Evolutionary conservation across 2,797 vertebrate genomes (phyloP).

Genomic region (Oryzias dopingdopingensis): DNA sequence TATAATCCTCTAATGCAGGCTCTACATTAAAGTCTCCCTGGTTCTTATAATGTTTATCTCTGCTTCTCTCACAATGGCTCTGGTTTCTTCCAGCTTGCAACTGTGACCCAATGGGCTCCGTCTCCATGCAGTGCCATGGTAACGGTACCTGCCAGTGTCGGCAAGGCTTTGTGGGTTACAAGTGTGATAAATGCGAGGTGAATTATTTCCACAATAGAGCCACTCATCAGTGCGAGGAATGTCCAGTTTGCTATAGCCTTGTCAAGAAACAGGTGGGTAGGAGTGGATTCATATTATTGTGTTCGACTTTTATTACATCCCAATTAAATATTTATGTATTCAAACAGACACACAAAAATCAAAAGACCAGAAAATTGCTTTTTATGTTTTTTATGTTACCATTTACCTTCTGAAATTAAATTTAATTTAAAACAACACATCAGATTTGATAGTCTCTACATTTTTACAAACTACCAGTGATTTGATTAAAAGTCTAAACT

Average conservation of each 20-base stretch:
- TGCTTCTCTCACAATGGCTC: neutral
- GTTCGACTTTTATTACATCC: neutral
- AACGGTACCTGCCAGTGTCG: conserved; percentile 87
- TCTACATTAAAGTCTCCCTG: conserved; percentile 21
- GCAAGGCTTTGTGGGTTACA: conserved; percentile 85
- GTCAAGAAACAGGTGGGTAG: conserved; percentile 83
- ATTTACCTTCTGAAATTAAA: no score
- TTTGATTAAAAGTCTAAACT: no score
- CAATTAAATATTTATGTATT: neutral
- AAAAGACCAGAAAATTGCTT: no score
- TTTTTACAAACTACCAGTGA: no score
- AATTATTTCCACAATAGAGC: conserved; percentile 82
- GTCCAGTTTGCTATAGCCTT: conserved; percentile 85
- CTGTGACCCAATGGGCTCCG: conserved; percentile 88
- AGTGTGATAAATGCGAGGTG: conserved; percentile 86
- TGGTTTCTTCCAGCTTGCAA: conserved; percentile 81
- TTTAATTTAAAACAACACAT: no score
- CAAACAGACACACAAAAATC: no score
- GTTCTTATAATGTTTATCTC: conserved; percentile 31
- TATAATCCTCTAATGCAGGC: conserved; percentile 29
- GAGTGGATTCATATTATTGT: neutral
- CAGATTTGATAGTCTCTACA: no score
- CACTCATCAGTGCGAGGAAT: conserved; percentile 83
- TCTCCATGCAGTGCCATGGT: conserved; percentile 82
- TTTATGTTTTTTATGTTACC: no score